Evolutionary conservation across 2,797 vertebrate species (phyloP).

Genomic region (Mus minutoides): DNA sequence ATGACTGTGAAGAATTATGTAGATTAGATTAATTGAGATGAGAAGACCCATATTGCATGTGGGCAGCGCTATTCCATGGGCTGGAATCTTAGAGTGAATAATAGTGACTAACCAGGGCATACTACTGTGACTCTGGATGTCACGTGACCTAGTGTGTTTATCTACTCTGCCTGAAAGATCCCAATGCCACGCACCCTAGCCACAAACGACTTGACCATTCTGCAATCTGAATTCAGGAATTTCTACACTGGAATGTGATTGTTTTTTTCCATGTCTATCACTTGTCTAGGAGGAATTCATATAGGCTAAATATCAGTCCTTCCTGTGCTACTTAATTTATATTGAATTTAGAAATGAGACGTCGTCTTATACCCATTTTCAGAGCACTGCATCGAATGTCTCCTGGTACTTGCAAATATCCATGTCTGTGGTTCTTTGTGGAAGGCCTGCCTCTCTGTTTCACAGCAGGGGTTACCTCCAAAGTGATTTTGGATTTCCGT

Average conservation of each 20-base stretch:
- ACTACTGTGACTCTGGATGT: neutral
- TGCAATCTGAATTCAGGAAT: neutral
- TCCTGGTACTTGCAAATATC: neutral
- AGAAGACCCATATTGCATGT: neutral
- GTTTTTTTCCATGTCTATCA: neutral
- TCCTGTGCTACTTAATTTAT: neutral
- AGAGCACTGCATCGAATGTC: neutral
- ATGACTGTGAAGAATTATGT: neutral
- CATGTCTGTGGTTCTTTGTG: neutral
- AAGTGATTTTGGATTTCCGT: neutral
- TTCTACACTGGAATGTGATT: neutral
- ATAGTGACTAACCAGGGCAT: neutral
- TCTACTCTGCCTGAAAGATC: neutral
- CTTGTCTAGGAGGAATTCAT: neutral
- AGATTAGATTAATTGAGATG: neutral
- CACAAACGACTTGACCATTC: neutral
- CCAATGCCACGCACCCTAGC: no score
- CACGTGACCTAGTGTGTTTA: neutral
- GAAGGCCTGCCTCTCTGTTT: neutral
- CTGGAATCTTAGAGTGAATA: neutral
- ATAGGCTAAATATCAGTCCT: neutral
- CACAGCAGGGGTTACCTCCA: neutral
- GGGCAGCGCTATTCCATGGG: neutral
- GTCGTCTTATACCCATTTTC: neutral
- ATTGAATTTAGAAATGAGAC: neutral